Base-by-base conservation (phyloP, 2,888 invertebrate species). In the Drosophila setosimentum region DNA sequence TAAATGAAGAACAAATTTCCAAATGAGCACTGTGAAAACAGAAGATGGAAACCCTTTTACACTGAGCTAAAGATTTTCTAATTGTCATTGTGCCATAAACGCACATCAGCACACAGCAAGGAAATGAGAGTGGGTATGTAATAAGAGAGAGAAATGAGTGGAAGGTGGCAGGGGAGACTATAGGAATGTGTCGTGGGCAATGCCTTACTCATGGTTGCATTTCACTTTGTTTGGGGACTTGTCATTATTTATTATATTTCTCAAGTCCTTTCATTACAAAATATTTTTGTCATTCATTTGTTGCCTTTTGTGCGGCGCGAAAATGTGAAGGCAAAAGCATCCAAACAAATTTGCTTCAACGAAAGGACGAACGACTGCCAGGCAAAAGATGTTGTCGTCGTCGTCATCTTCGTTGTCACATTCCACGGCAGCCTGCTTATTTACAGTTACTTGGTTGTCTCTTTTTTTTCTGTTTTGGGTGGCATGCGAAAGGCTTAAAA, bases 221-320 rank as follows among this genome's bases (percentile, higher is more conserved):
- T 68, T 77, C 71, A 78, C 74, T 66, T 69, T 69, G 67, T 74
- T 80, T 53, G 68, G 80, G 67, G 73, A 75, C 79, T 82, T 82
- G 86, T 80, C 86, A 87, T 87, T 87, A 87, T 87, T 87, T 87
- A 87, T 87, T 87, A 88, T 82, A 88, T 85, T 85, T 76, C 78
- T 81, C 83, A 73, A 86, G 86, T 88, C 88, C 86, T 88, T 88
- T 87, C 82, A 87, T 87, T 87, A 86, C 78, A 82, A 83, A 83
- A 85, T 85, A 85, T 87, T 85, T 85, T 73, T 73, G 78, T 78
- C 84, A 80, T 71, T 85, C 82, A 87, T 85, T 85, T 87, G 85
- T 84, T 82, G 80, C 69, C 80, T 72, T 80, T 76, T 79, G 62
- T 68, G 62, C 55, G 48, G 11, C 40, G 58, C 32, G 58, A 50